phyloP scores from a whole-genome alignment of 2,797 vertebrate species.

The Okamejei kenojei region DNA sequence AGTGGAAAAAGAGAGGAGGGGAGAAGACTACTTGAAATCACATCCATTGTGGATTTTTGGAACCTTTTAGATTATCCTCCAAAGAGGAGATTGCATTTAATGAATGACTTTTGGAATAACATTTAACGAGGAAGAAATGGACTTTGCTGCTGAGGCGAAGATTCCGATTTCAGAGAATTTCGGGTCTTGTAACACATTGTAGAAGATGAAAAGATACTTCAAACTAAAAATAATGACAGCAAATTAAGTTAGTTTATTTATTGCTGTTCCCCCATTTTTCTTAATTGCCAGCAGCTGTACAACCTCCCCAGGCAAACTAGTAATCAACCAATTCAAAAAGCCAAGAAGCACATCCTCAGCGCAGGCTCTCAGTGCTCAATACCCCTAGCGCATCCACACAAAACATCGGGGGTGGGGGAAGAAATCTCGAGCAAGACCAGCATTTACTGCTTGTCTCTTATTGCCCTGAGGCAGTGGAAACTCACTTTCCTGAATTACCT shows the following conservation, averaged over 20 bases:
- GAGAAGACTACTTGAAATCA: too few species aligned
- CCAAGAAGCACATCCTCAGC: background rate
- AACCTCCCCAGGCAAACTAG: background rate
- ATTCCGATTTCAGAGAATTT: background rate
- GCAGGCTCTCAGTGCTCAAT: background rate
- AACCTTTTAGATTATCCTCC: background rate
- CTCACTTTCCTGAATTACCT: too few species aligned
- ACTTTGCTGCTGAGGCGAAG: background rate
- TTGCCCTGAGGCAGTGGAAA: too few species aligned
- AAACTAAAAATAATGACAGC: too few species aligned
- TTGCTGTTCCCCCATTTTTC: background rate
- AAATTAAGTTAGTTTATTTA: too few species aligned
- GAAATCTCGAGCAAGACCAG: too few species aligned
- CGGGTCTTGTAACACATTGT: background rate
- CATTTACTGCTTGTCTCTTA: too few species aligned
- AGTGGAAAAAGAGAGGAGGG: too few species aligned
- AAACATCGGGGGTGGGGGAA: too few species aligned
- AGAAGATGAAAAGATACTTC: background rate
- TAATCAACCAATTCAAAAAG: background rate
- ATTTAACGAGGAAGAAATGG: background rate
- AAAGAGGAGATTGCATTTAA: background rate
- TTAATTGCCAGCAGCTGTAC: background rate
- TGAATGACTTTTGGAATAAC: background rate
- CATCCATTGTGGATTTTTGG: background rate
- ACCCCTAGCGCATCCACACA: background rate